Evolutionary conservation across 2,888 invertebrate species (phyloP).

Genomic region (Amphipoea lucens): DNA sequence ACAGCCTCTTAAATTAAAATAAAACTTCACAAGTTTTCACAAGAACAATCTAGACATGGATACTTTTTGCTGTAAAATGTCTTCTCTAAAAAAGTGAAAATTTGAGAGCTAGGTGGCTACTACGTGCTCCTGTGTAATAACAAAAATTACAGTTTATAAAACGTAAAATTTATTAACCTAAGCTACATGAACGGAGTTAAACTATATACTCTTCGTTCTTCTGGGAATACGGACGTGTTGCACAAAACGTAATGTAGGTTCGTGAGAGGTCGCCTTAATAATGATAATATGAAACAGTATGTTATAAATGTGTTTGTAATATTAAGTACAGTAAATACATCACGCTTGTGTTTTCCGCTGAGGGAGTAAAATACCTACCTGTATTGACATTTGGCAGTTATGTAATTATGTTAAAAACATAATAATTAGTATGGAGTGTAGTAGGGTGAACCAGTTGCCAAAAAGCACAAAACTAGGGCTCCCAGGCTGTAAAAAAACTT

Average conservation of each 20-base stretch:
- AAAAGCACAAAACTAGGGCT: too few relatives aligned
- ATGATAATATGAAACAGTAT: conserved; percentile 20
- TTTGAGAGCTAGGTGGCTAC: background rate
- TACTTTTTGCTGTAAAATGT: background rate
- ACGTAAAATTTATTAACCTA: conserved; percentile 2
- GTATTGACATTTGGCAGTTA: too few relatives aligned
- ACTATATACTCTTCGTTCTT: background rate
- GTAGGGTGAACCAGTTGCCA: too few relatives aligned
- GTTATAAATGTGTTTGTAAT: conserved; percentile 21
- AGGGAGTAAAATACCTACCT: too few relatives aligned
- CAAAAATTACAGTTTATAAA: conserved; percentile 10
- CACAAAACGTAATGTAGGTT: conserved; percentile 9
- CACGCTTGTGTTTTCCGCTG: too few relatives aligned
- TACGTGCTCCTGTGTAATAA: background rate
- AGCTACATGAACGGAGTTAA: conserved; percentile 1
- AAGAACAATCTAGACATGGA: too few relatives aligned
- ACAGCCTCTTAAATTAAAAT: too few relatives aligned
- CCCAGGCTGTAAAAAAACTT: too few relatives aligned
- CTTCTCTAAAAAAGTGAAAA: background rate
- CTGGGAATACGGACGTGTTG: conserved; percentile 22
- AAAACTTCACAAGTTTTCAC: background rate
- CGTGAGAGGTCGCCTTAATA: conserved; percentile 18
- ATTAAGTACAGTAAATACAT: too few relatives aligned
- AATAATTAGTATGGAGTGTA: too few relatives aligned
- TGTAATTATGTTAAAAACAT: too few relatives aligned